A percentile compares a stretch with the other conserved stretches of the same genome.
Conservation (phyloP, 1,140 invertebrate species). For the Carcinoscorpius rotundicauda region DNA sequence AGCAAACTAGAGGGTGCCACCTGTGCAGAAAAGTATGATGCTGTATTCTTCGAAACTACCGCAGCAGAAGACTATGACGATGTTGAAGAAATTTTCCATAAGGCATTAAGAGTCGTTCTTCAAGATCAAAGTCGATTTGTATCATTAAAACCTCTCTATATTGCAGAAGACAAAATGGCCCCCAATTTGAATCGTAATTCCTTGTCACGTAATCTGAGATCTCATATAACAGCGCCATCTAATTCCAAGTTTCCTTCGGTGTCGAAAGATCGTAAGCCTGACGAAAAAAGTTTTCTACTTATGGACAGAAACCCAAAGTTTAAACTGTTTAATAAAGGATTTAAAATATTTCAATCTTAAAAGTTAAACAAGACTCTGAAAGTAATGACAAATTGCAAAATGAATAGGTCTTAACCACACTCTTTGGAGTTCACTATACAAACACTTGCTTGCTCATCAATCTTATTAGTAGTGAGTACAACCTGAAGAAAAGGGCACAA, state of each 20-base stretch:
- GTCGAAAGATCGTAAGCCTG: too few species aligned
- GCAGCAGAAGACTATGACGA: slow-evolving; percentile 34
- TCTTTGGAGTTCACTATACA: too few species aligned
- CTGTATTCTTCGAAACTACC: slow-evolving; percentile 33
- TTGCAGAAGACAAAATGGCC: neutral
- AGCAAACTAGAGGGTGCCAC: slow-evolving; percentile 30
- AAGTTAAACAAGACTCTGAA: too few species aligned
- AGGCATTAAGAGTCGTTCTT: slow-evolving; percentile 29
- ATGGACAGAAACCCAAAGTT: neutral
- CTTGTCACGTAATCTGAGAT: neutral
- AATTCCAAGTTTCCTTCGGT: neutral
- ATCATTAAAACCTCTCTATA: neutral
- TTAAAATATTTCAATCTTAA: slow-evolving; percentile 2
- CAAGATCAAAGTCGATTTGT: slow-evolving; percentile 22
- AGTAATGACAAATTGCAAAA: too few species aligned
- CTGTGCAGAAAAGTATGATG: slow-evolving; percentile 29
- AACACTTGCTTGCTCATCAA: too few species aligned
- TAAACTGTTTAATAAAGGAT: slow-evolving; percentile 4
- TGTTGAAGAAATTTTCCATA: slow-evolving; percentile 32
- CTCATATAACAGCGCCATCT: neutral
- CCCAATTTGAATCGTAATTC: too few species aligned
- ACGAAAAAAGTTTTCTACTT: neutral
- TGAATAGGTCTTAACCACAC: too few species aligned
- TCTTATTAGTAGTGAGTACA: too few species aligned
- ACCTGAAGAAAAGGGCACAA: too few species aligned